Percentiles rank a stretch among this genome's conserved stretches.
Conservation (phyloP, 2,113 vertebrate genomes). For the Felis chaus region DNA sequence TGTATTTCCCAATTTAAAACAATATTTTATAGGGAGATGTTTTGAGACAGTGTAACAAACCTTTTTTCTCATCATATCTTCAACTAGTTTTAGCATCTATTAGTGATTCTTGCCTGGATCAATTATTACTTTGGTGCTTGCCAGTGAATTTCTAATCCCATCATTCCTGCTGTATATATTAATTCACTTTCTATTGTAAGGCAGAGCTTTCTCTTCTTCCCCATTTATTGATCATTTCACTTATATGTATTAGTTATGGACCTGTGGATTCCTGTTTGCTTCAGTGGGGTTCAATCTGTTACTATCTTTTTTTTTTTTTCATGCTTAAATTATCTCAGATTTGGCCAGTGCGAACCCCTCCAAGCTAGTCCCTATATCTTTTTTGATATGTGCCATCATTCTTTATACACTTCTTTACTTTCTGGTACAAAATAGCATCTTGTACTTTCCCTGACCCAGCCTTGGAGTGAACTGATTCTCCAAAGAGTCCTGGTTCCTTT, state of each 20-base stretch:
- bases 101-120: background rate
- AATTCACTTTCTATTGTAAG: background rate
- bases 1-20: background rate
- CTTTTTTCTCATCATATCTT: background rate
- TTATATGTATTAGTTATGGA: background rate
- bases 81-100: background rate
- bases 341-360: background rate
- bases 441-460: background rate
- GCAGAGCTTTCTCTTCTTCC: background rate
- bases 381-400: background rate
- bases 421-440: background rate
- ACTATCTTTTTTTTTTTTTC: background rate
- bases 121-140: background rate
- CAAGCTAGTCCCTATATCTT: background rate
- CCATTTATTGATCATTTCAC: background rate
- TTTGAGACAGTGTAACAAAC: background rate
- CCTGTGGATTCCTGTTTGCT: background rate
- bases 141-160: background rate
- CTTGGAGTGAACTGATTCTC: background rate
- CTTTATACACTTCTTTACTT: background rate
- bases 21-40: background rate
- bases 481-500: background rate
- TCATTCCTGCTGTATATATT: background rate
- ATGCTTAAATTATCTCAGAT: background rate
- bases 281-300: background rate